Percentiles rank a stretch among this genome's conserved stretches.
phyloP scores from a whole-genome alignment of 2,888 invertebrate genomes.

The Cryptocephalus primarius region DNA sequence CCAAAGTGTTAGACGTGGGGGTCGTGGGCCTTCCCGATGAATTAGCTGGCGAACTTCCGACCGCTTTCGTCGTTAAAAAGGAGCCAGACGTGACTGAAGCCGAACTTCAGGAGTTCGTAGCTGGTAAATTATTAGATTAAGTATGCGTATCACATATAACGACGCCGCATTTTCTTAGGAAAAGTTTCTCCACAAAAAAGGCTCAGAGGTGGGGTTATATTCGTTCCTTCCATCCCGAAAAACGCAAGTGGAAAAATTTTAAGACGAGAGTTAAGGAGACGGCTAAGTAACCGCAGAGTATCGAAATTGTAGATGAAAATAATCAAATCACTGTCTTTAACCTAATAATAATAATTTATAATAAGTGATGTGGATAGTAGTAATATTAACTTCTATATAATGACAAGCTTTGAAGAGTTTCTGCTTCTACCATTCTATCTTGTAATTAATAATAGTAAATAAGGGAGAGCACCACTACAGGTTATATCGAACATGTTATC shows the following conservation, averaged over 20 bases:
- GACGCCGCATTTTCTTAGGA: too few relatives aligned
- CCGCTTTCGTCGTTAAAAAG: conserved; percentile 63
- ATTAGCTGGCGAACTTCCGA: conserved; percentile 61
- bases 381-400: too few relatives aligned
- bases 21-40: conserved; percentile 67
- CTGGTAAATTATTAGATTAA: conserved; percentile 15
- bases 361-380: too few relatives aligned
- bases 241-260: conserved; percentile 42
- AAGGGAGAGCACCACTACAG: too few relatives aligned
- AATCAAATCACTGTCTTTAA: too few relatives aligned
- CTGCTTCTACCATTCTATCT: too few relatives aligned
- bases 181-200: conserved; percentile 48
- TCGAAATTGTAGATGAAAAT: conserved; percentile 22
- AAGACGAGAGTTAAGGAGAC: conserved; percentile 29
- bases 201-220: conserved; percentile 52
- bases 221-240: conserved; percentile 42
- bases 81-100: conserved; percentile 40
- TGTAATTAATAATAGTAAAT: too few relatives aligned
- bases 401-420: too few relatives aligned
- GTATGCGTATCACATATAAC: too few relatives aligned
- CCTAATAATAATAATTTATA: too few relatives aligned
- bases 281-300: conserved; percentile 12
- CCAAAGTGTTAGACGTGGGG: conserved; percentile 65
- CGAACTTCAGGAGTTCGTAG: conserved; percentile 36
- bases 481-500: too few relatives aligned